Evolutionary conservation across 2,888 invertebrate genomes (phyloP).

Genomic region (Cantharis rufa): DNA sequence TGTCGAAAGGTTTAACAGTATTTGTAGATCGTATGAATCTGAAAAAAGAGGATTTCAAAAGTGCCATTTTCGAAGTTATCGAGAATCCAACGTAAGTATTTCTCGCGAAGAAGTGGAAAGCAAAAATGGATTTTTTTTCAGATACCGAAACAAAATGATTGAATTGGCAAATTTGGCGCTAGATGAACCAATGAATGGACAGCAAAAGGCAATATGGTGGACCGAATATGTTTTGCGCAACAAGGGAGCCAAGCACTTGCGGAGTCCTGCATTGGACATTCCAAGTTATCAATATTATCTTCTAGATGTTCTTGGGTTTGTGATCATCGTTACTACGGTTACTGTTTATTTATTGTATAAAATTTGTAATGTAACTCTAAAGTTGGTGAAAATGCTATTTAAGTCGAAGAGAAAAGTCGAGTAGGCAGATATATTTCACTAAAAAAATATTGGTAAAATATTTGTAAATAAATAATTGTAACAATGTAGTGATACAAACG

Average conservation of each 20-base stretch:
- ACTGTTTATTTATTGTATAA: neutral
- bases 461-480: too few relatives aligned
- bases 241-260: neutral
- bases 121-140: neutral
- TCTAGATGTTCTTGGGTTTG: neutral
- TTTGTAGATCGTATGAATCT: neutral
- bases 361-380: neutral
- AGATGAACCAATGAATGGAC: neutral
- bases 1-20: neutral
- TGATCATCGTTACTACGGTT: neutral
- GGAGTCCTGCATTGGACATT: neutral
- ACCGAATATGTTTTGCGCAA: slow-evolving; percentile 4
- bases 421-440: too few relatives aligned
- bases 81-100: neutral
- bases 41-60: neutral
- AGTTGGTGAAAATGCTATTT: neutral
- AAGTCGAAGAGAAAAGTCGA: too few relatives aligned
- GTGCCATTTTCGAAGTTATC: neutral
- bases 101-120: neutral
- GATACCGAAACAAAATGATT: neutral
- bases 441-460: too few relatives aligned
- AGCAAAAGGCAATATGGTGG: neutral
- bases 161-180: neutral
- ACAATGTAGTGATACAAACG: too few relatives aligned
- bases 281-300: neutral